Evolutionary conservation across 2,888 invertebrate species (phyloP).

Genomic region (Podotricha telesiphe): DNA sequence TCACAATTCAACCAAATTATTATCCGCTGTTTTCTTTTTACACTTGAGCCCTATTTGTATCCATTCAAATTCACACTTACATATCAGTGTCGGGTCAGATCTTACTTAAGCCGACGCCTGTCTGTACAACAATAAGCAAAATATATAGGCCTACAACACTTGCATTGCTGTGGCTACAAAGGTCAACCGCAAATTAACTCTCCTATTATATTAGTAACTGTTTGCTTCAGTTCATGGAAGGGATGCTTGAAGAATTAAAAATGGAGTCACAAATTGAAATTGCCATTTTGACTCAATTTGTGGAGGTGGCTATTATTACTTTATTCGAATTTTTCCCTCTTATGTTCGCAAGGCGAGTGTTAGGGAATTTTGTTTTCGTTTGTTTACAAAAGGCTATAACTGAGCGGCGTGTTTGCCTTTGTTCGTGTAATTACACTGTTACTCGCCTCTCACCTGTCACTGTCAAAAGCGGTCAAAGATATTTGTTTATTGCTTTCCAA

Average conservation of each 20-base stretch:
- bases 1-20: slow-evolving; percentile 57
- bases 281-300: slow-evolving; percentile 23
- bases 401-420: slow-evolving; percentile 49
- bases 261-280: slow-evolving; percentile 23
- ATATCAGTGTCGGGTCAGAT: slow-evolving; percentile 21
- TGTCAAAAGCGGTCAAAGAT: slow-evolving; percentile 43
- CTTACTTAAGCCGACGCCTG: slow-evolving; percentile 29
- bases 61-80: slow-evolving; percentile 28
- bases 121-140: slow-evolving; percentile 23
- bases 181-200: slow-evolving; percentile 38
- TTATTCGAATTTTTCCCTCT: slow-evolving; percentile 46
- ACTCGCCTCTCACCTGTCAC: slow-evolving; percentile 48
- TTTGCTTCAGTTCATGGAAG: slow-evolving; percentile 14
- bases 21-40: slow-evolving; percentile 44
- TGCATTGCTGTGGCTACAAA: slow-evolving; percentile 32
- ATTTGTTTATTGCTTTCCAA: slow-evolving; percentile 26
- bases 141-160: slow-evolving; percentile 21
- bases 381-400: slow-evolving; percentile 60
- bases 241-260: slow-evolving; percentile 9
- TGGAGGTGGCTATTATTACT: slow-evolving; percentile 33
- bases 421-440: slow-evolving; percentile 50
- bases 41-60: not conserved
- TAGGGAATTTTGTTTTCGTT: slow-evolving; percentile 55
- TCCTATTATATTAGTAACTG: slow-evolving; percentile 5
- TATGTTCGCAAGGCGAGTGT: slow-evolving; percentile 46